Percentiles rank a stretch among this genome's conserved stretches.
Evolutionary conservation across 2,888 invertebrate species (phyloP).

Genomic region (Agapostemon virescens): DNA sequence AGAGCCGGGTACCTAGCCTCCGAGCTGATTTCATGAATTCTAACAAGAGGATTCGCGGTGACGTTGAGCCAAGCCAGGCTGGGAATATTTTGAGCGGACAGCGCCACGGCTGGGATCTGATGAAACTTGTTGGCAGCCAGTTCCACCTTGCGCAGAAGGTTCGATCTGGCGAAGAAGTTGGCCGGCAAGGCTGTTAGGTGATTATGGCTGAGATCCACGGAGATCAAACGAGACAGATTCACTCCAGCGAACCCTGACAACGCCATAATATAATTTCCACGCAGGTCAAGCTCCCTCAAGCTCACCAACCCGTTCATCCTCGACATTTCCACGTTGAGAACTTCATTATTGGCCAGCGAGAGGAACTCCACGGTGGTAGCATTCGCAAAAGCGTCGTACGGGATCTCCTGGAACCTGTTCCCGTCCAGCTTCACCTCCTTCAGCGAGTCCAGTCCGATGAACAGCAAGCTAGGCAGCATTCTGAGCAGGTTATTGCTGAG

Average conservation of each 20-base stretch:
- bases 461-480: constrained; percentile 87
- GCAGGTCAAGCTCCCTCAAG: constrained; percentile 88
- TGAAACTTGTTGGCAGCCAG: constrained; percentile 89
- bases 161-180: constrained; percentile 90
- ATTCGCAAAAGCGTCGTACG: constrained; percentile 89
- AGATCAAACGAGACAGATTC: constrained; percentile 87
- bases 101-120: constrained; percentile 88
- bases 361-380: constrained; percentile 88
- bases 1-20: constrained; percentile 87
- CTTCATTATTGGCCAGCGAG: constrained; percentile 86
- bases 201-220: constrained; percentile 89
- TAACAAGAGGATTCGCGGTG: constrained; percentile 89
- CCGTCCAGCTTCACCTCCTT: constrained; percentile 89
- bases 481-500: constrained; percentile 87
- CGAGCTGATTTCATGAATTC: constrained; percentile 87
- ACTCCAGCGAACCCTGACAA: constrained; percentile 89
- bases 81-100: constrained; percentile 88
- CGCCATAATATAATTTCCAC: constrained; percentile 88
- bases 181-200: constrained; percentile 88
- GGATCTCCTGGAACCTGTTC: constrained; percentile 88
- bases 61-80: constrained; percentile 89
- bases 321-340: constrained; percentile 88
- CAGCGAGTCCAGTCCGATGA: constrained; percentile 87
- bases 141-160: constrained; percentile 87
- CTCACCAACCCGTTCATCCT: constrained; percentile 88